Conservation (phyloP, 2,113 vertebrate species). For the Rhabdomys dilectus region DNA sequence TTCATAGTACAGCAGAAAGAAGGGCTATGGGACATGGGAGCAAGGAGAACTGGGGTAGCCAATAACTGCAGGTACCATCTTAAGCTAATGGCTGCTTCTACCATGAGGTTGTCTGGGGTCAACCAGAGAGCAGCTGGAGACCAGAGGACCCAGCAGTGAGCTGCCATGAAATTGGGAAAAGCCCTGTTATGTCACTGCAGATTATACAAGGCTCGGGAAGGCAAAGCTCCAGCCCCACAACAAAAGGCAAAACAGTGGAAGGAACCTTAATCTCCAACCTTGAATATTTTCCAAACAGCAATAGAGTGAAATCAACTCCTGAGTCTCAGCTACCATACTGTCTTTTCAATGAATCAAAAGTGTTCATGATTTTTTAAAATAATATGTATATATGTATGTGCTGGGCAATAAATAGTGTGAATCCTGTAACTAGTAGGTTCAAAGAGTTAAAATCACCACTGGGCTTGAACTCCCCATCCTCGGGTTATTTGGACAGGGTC, state of each 20-base stretch:
- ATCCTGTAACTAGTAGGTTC: not conserved
- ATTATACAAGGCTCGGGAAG: not conserved
- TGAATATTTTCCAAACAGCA: constrained; percentile 39
- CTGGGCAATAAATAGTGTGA: not conserved
- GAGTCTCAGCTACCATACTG: not conserved
- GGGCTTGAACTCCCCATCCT: not conserved
- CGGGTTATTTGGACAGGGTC: not conserved
- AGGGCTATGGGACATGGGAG: not conserved
- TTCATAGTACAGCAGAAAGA: not conserved
- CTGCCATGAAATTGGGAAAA: not conserved
- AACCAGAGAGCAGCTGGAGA: not conserved
- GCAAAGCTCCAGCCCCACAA: not conserved
- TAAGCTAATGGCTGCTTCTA: constrained; percentile 3
- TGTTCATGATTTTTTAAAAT: not conserved
- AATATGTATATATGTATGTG: not conserved
- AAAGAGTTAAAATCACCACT: not conserved
- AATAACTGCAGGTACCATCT: not conserved
- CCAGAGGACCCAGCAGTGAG: not conserved
- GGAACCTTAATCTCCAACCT: not conserved
- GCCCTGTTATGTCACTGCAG: not conserved
- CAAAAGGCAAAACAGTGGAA: constrained; percentile 3
- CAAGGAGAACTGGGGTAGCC: not conserved
- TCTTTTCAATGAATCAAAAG: not conserved
- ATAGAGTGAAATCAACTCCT: constrained; percentile 9
- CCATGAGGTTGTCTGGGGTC: not conserved